phyloP scores from a whole-genome alignment of 2,113 vertebrate genomes.

The Prunella himalayana region DNA sequence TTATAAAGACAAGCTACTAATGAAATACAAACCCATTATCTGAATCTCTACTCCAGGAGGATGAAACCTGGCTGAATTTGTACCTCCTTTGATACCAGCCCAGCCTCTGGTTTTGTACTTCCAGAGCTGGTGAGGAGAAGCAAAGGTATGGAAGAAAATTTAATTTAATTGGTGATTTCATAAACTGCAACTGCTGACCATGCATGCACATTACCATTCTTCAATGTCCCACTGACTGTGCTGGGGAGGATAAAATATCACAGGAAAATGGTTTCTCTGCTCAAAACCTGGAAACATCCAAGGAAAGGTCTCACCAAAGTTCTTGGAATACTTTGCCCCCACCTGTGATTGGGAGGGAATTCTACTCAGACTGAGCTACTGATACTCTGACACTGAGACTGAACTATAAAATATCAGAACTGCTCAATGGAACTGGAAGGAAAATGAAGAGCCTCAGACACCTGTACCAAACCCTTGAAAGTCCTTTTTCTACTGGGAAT shows the following conservation, averaged over 20 bases:
- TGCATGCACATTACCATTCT: not conserved
- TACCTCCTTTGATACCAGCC: not conserved
- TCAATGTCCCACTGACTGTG: too few species aligned
- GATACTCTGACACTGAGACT: not conserved
- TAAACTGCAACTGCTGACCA: not conserved
- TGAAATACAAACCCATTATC: not conserved
- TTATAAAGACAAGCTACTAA: not conserved
- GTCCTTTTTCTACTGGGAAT: not conserved
- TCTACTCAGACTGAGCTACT: not conserved
- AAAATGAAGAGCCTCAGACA: not conserved
- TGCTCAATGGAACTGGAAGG: not conserved
- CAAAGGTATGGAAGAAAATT: not conserved
- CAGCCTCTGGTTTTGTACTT: not conserved
- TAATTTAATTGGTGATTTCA: not conserved
- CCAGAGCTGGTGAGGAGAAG: not conserved
- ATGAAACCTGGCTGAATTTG: not conserved
- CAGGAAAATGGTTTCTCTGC: not conserved
- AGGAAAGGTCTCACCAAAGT: not conserved
- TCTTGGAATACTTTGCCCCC: not conserved
- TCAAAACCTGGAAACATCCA: not conserved
- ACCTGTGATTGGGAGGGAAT: not conserved
- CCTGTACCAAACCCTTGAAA: not conserved
- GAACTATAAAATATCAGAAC: not conserved
- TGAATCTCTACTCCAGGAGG: not conserved
- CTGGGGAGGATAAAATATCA: not conserved